A percentile compares a stretch with the other conserved stretches of the same genome.
Evolutionary conservation across 2,113 vertebrate genomes (phyloP).

Genomic region (Montifringilla adamsi): DNA sequence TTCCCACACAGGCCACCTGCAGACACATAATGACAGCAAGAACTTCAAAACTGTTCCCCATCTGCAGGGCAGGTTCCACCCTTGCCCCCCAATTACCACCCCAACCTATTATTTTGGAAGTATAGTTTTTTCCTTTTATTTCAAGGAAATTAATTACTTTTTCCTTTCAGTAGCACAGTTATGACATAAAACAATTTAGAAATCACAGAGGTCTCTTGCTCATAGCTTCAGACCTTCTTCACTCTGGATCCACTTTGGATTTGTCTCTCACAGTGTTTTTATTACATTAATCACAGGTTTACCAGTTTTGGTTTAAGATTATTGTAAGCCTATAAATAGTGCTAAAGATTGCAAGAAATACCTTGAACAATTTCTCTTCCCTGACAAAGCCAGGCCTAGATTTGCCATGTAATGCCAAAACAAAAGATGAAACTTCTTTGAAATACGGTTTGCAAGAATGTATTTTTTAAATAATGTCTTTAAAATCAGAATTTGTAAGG

Average conservation of each 20-base stretch:
- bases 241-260: background rate
- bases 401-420: background rate
- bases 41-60: background rate
- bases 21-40: constrained; percentile 9
- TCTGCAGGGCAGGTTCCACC: background rate
- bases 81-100: rapidly evolving
- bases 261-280: background rate
- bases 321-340: background rate
- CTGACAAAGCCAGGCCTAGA: background rate
- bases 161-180: background rate
- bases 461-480: background rate
- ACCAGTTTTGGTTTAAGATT: background rate
- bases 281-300: background rate
- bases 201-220: background rate
- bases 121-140: background rate
- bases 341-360: background rate
- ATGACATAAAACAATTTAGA: background rate
- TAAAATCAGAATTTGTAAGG: background rate
- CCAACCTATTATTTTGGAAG: background rate
- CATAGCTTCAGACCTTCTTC: background rate
- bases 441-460: rapidly evolving
- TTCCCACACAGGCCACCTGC: constrained; percentile 71
- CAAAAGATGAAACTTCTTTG: background rate
- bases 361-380: background rate
- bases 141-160: background rate